These are phyloP conservation scores for Chionis minor DNA, from an alignment of 2,113 vertebrate species.

Conservation along the genomic window DNA sequence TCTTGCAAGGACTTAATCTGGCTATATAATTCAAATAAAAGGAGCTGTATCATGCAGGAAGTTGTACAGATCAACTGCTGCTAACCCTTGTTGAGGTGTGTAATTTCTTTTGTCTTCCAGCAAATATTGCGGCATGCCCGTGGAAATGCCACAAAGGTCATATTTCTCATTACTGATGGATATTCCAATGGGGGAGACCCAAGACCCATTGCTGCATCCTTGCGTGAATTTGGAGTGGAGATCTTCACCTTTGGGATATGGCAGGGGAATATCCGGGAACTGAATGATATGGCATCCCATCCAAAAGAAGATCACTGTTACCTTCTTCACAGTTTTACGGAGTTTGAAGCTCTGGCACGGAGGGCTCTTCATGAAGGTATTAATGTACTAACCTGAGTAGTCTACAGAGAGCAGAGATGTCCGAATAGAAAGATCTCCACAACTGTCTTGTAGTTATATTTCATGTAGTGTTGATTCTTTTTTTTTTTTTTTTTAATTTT, in stretches of 20 bases:
- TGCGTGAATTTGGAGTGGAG: conserved; percentile 90
- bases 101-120: conserved; percentile 70
- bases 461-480: background rate
- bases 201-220: conserved; percentile 86
- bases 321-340: conserved; percentile 93
- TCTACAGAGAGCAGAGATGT: background rate
- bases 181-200: conserved; percentile 98
- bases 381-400: background rate
- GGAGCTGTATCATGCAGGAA: background rate
- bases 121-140: conserved; percentile 93
- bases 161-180: conserved; percentile 97
- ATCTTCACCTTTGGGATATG: conserved; percentile 98
- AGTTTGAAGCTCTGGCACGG: conserved; percentile 95
- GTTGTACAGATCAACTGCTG: background rate
- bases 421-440: background rate
- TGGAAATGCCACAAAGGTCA: conserved; percentile 88
- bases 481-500: background rate
- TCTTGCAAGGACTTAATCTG: background rate
- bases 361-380: conserved; percentile 95
- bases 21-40: background rate
- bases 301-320: conserved; percentile 98
- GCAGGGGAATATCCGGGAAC: conserved; percentile 95
- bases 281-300: conserved; percentile 95
- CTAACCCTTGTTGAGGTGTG: background rate
- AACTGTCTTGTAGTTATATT: background rate